These are phyloP conservation scores for Sciurus carolinensis DNA, from an alignment of 2,797 vertebrate genomes.

Conservation along the genomic window DNA sequence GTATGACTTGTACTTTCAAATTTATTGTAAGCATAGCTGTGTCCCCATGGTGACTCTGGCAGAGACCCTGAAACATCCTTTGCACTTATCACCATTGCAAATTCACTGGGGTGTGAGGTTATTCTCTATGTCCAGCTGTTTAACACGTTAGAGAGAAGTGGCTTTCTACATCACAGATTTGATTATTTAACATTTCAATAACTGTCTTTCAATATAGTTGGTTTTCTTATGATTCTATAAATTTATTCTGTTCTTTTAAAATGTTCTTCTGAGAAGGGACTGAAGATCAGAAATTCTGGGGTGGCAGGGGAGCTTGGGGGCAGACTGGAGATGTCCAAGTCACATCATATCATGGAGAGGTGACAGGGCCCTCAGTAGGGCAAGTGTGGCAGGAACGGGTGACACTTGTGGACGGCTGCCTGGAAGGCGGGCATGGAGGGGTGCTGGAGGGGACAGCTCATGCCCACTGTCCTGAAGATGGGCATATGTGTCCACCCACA, in stretches of 20 bases:
- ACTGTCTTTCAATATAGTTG: not conserved
- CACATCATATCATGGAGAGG: not conserved
- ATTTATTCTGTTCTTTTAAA: not conserved
- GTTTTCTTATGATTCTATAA: not conserved
- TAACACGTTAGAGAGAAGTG: not conserved
- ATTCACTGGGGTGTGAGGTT: not conserved
- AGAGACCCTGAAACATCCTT: not conserved
- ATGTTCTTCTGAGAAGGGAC: not conserved
- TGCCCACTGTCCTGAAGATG: not conserved
- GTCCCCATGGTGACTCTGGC: not conserved
- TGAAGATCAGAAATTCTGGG: too few species aligned
- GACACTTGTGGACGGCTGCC: too few species aligned
- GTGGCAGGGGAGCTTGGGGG: not conserved
- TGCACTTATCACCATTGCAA: not conserved
- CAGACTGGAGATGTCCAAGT: not conserved
- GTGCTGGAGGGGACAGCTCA: not conserved
- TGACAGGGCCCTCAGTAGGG: not conserved
- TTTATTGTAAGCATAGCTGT: not conserved
- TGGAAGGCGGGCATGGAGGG: too few species aligned
- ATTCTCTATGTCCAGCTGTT: not conserved
- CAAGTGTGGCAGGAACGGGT: not conserved
- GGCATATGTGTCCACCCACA: not conserved
- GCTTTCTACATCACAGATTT: not conserved
- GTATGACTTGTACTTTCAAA: not conserved
- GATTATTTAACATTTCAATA: not conserved